phyloP scores from a whole-genome alignment of 64 coral and sea anemone genomes.

The Actinia tenebrosa region DNA sequence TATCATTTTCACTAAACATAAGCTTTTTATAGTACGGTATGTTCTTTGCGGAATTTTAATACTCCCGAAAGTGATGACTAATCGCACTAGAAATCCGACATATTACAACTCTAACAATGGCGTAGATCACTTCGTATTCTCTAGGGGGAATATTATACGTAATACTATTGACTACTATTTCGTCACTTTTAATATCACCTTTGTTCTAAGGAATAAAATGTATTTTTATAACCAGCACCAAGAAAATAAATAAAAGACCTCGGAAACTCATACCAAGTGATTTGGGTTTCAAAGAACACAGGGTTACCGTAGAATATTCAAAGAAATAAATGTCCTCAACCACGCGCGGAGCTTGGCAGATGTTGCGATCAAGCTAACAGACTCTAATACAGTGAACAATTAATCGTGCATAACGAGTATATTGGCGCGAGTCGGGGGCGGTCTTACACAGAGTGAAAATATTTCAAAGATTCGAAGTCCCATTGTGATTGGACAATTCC shows the following conservation, averaged over 20 bases:
- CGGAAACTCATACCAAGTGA: not conserved
- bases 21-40: not conserved
- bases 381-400: constrained; percentile 22
- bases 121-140: not conserved
- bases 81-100: not conserved
- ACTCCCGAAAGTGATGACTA: not conserved
- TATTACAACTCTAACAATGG: not conserved
- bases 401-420: constrained; percentile 9
- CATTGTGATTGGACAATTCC: constrained; percentile 31
- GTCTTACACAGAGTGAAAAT: constrained; percentile 38
- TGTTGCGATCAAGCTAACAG: not conserved
- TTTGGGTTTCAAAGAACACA: not conserved
- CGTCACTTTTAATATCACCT: not conserved
- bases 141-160: not conserved
- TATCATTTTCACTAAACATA: not conserved
- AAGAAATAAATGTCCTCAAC: not conserved
- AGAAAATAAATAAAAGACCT: not conserved
- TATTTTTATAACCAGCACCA: not conserved
- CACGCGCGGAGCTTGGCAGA: not conserved
- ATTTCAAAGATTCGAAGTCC: constrained; percentile 69
- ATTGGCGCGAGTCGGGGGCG: constrained; percentile 40
- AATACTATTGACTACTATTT: not conserved
- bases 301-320: not conserved
- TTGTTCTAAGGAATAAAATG: not conserved
- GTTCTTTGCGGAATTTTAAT: not conserved